Conservation (phyloP, 2,888 invertebrate species). For the Tanaodytes sp. region DNA sequence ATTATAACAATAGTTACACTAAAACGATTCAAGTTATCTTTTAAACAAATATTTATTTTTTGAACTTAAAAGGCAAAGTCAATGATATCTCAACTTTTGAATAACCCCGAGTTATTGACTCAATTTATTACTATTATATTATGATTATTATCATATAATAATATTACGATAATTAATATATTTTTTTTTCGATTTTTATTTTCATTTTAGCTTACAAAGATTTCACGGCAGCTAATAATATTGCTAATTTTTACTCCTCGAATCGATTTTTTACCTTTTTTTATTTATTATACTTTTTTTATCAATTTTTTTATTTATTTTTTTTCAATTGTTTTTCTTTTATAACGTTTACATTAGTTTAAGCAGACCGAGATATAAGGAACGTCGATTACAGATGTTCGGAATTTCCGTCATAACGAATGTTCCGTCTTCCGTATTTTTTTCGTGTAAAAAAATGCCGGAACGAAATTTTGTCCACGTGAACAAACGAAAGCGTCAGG, state of each 20-base stretch:
- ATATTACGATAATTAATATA: conserved; percentile 7
- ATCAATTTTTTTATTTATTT: no score
- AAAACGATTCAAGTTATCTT: not conserved
- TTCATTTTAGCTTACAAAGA: conserved; percentile 19
- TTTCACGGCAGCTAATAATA: conserved; percentile 25
- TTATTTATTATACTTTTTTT: no score
- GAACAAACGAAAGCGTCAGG: conserved; percentile 9
- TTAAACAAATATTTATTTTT: conserved; percentile 5
- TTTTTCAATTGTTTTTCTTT: no score
- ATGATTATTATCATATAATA: conserved; percentile 3
- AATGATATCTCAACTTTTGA: conserved; percentile 6
- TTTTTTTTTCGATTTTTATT: conserved; percentile 13
- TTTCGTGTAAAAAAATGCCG: conserved; percentile 26
- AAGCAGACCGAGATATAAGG: no score
- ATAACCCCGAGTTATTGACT: not conserved
- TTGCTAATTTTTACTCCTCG: conserved; percentile 37
- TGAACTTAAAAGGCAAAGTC: not conserved
- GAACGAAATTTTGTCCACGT: conserved; percentile 3
- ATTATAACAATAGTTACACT: not conserved
- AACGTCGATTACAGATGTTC: no score
- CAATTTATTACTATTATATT: conserved; percentile 1
- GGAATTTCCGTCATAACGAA: no score
- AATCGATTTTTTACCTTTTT: no score
- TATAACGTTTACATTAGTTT: conserved; percentile 30
- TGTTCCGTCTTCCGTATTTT: conserved; percentile 17